phyloP scores from a whole-genome alignment of 53 echinoderm and acorn worm species.

The Echinometra lucunter region DNA sequence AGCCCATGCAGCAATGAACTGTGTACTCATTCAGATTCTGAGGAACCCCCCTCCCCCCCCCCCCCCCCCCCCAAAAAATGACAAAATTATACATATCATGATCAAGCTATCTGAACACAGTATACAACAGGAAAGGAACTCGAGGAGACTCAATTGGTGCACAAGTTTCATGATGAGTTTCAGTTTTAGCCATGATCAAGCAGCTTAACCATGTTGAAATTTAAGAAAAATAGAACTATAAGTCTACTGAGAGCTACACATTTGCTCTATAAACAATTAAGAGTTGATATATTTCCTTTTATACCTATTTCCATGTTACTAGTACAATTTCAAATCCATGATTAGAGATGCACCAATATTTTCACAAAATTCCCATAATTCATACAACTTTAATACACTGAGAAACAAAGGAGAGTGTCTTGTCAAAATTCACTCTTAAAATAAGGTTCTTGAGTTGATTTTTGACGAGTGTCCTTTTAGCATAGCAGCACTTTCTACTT shows the following conservation, averaged over 20 bases:
- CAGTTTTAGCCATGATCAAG: background rate
- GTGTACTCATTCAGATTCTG: background rate
- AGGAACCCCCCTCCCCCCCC: no score
- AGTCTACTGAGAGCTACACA: background rate
- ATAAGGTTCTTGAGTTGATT: background rate
- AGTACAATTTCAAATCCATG: slow-evolving; percentile 48
- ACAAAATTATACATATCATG: background rate
- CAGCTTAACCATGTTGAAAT: background rate
- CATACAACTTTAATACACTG: background rate
- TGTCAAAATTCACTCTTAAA: background rate
- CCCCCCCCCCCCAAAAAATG: no score
- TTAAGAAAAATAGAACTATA: background rate
- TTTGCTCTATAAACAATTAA: background rate
- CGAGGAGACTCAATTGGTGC: no score
- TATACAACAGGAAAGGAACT: no score
- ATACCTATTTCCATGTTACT: background rate
- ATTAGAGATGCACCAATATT: background rate
- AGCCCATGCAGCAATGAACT: background rate
- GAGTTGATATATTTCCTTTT: slow-evolving; percentile 39
- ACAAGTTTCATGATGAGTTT: background rate
- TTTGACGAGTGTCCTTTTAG: background rate
- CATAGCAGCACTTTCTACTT: background rate
- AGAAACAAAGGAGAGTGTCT: background rate
- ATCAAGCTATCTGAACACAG: background rate
- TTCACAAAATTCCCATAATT: background rate